A percentile compares a stretch with the other conserved stretches of the same genome.
These are phyloP conservation scores for Drosophila mayri DNA, from an alignment of 1,140 invertebrate genomes.

Conservation along the genomic window DNA sequence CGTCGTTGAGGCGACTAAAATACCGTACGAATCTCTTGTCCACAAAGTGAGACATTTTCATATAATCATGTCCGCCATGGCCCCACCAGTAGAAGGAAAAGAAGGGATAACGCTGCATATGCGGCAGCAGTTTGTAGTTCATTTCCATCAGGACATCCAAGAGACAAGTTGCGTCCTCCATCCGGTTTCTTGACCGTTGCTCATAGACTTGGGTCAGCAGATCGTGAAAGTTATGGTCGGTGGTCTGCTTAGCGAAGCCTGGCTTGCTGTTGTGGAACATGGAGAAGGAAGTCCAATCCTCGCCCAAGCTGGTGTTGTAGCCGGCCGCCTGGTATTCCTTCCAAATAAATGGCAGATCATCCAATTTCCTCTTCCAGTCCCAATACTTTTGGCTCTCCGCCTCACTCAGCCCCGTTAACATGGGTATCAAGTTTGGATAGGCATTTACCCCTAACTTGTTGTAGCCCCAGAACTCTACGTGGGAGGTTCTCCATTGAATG, in stretches of 20 bases:
- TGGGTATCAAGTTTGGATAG: slow-evolving; percentile 20
- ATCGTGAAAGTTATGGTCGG: slow-evolving; percentile 28
- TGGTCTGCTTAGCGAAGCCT: slow-evolving; percentile 87
- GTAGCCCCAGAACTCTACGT: slow-evolving; percentile 54
- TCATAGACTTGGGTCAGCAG: slow-evolving; percentile 11
- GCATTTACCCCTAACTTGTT: slow-evolving; percentile 36
- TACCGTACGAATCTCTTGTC: slow-evolving; percentile 12
- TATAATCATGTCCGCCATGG: slow-evolving; percentile 20
- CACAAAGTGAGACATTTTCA: slow-evolving; percentile 37
- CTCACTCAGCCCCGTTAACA: slow-evolving; percentile 23
- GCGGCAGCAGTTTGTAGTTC: slow-evolving; percentile 89
- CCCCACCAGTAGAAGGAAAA: slow-evolving; percentile 51
- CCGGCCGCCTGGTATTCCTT: slow-evolving; percentile 89
- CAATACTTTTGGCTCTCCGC: slow-evolving; percentile 1
- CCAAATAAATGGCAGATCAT: slow-evolving; percentile 92
- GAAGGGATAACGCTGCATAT: slow-evolving; percentile 38
- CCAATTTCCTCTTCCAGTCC: slow-evolving; percentile 51
- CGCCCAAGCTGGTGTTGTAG: slow-evolving; percentile 91
- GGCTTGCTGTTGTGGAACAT: slow-evolving; percentile 91
- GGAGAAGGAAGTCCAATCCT: slow-evolving; percentile 90
- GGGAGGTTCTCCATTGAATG: slow-evolving; percentile 12
- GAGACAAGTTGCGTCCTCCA: slow-evolving; percentile 80
- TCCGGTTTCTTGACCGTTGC: slow-evolving; percentile 76
- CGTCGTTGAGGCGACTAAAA: slow-evolving; percentile 2
- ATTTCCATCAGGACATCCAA: slow-evolving; percentile 85